Base-by-base conservation (phyloP, 2,888 invertebrate genomes). In the Autographa gamma region DNA sequence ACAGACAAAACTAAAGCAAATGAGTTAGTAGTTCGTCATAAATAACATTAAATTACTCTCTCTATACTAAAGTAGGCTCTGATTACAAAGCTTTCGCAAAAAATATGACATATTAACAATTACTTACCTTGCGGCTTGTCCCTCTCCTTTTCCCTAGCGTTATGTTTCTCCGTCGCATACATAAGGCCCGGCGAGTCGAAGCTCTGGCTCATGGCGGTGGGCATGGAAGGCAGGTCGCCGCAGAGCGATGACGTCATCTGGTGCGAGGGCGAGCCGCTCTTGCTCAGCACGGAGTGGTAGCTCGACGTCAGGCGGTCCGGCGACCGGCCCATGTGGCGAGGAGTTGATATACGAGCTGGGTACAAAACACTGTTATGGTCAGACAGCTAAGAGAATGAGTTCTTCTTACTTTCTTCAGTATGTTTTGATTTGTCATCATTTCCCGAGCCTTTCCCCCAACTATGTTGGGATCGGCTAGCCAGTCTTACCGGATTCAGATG, bases 241-340 rank as follows among this genome's bases (percentile, higher is more conserved):
- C 92, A 90, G 67, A 89, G 88, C 0, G 94, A 93, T 75, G 89
- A 85, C 0, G 91, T 89, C 90, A 90, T 90, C 72, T 85, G 89
- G 48, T 87, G 91, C 0, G 91, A 87, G 0, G 94, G 94, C 0
- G 93, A 91, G 60, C 80, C 89, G 38, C 85, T 84, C 74, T 91
- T 92, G 31, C 89, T 74, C 2, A 93, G 72, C 0, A 90, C 89
- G 0, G 95, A 91, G 88, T 97, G 97, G 93, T 97, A 98, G 89
- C 98, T 98, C 14, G 97, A 96, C 0, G 97, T 94, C 95, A 98
- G 97, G 13, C 97, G 96, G 90, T 98, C 98, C 0, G 98, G 98
- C 0, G 98, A 97, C 48, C 95, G 91, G 38, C 94, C 95, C 91
- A 94, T 85, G 88, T 93, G 92, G 0, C 95, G 92, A 0, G 91